Evolutionary conservation across 2,888 invertebrate genomes (phyloP).

Genomic region (Meghimatium bilineatum): DNA sequence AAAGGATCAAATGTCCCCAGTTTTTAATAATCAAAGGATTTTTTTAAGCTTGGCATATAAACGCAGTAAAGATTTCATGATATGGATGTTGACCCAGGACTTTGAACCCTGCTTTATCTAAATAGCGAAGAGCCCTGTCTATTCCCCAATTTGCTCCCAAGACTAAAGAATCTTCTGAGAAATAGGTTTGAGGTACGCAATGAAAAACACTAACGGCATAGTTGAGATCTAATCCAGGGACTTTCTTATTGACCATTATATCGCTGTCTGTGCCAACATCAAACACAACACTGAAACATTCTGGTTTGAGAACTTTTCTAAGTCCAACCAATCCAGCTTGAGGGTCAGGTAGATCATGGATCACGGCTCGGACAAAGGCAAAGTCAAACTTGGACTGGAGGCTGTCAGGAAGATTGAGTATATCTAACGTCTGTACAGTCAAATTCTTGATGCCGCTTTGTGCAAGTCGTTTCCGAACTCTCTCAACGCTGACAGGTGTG

Average conservation of each 20-base stretch:
- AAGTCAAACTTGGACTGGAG: not conserved
- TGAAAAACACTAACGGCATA: not conserved
- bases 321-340: not conserved
- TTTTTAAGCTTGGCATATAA: not conserved
- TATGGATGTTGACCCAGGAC: not conserved
- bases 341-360: not conserved
- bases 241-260: not conserved
- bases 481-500: not conserved
- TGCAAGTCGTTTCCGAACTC: not conserved
- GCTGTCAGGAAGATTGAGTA: not conserved
- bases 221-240: not conserved
- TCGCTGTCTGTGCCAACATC: not conserved
- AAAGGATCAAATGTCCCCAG: too few relatives aligned
- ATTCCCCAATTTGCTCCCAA: not conserved
- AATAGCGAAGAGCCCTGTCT: not conserved
- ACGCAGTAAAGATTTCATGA: not conserved
- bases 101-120: not conserved
- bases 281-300: not conserved
- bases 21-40: too few relatives aligned
- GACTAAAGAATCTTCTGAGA: not conserved
- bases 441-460: not conserved
- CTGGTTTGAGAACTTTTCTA: not conserved
- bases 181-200: not conserved
- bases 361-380: not conserved
- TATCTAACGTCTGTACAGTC: not conserved